Evolutionary conservation across 2,888 invertebrate genomes (phyloP), one percentile per base, ranked within the genome.

Genomic region (Drosophila niveifrons): DNA sequence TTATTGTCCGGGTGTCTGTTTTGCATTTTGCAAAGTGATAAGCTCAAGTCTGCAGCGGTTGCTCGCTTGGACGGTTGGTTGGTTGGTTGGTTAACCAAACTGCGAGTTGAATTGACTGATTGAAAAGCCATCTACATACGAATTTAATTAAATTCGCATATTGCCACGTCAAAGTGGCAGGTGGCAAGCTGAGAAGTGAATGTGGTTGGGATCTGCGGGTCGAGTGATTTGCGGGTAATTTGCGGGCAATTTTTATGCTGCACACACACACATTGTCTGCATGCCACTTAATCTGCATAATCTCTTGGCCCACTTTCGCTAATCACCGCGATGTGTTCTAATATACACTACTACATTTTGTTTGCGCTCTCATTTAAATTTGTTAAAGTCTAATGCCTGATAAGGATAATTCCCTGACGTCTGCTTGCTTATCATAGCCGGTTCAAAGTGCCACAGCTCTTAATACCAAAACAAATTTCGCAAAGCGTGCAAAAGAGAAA

Each of bases 61-160:
- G 23, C 11, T 31, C 10, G 7, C 2, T 31, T 51, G 50, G 28
- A 23, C 13, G 17, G 28, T 15, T 39, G 52, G 55, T 61, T 53
- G 23, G 23, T 13, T 10, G 17, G 18, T 15, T 39, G 52, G 55
- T 61, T 53, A 50, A 41, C 31, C 17, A 8, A 31, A 10, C 11
- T 7, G 18, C 7, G 31, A 18, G 44, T 53, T 29, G n/a, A 34
- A 47, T 17, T 43, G 77, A 36, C 52, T 75, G 84, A 83, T 83
- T 83, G 82, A 75, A 83, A 87, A 87, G 71, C 79, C 87, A 83
- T 83, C 77, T 75, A 69, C 78, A 81, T 77, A 67, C 46, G 56
- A 73, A 76, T 83, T 81, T 78, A 83, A 82, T 86, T 83, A 76
- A 83, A 83, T 44, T 63, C 56, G 63, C 62, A 41, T 68, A n/a